phyloP scores from a whole-genome alignment of 2,888 invertebrate species.

The Diadegma fenestrale region DNA sequence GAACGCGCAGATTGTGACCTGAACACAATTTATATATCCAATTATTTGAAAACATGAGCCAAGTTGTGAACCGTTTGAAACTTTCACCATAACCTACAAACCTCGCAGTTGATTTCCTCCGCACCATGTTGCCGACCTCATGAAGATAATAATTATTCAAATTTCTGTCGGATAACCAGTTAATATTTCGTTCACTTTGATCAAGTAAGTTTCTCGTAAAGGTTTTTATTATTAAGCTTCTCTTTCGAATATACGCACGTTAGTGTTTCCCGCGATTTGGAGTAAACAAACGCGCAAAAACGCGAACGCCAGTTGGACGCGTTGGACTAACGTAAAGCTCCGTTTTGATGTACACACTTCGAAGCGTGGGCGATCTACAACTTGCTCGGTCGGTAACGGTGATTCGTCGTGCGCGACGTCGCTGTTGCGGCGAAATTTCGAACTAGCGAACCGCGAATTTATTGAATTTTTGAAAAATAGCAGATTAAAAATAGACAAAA shows the following conservation, averaged over 20 bases:
- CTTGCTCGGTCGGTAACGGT: too few relatives aligned
- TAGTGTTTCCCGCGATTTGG: conserved; percentile 1
- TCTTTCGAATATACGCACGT: background rate
- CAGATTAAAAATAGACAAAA: too few relatives aligned
- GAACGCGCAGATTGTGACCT: conserved; percentile 49
- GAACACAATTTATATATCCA: background rate
- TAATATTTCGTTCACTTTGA: background rate
- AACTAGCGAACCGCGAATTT: too few relatives aligned
- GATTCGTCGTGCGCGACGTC: too few relatives aligned
- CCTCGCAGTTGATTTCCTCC: conserved; percentile 73
- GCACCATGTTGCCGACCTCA: conserved; percentile 72
- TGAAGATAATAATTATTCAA: background rate
- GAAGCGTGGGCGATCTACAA: too few relatives aligned
- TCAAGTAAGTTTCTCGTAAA: background rate
- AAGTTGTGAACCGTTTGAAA: conserved; percentile 10
- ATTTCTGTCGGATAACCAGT: background rate
- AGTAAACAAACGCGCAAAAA: conserved; percentile 1
- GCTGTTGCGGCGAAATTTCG: too few relatives aligned
- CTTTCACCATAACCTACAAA: conserved; percentile 66
- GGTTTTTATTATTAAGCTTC: background rate
- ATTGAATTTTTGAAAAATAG: too few relatives aligned
- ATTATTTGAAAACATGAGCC: background rate
- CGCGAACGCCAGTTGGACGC: too few relatives aligned
- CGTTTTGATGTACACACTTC: too few relatives aligned
- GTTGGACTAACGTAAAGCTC: too few relatives aligned